Evolutionary conservation across 1,140 invertebrate genomes (phyloP).

Genomic region (Episyrphus balteatus): DNA sequence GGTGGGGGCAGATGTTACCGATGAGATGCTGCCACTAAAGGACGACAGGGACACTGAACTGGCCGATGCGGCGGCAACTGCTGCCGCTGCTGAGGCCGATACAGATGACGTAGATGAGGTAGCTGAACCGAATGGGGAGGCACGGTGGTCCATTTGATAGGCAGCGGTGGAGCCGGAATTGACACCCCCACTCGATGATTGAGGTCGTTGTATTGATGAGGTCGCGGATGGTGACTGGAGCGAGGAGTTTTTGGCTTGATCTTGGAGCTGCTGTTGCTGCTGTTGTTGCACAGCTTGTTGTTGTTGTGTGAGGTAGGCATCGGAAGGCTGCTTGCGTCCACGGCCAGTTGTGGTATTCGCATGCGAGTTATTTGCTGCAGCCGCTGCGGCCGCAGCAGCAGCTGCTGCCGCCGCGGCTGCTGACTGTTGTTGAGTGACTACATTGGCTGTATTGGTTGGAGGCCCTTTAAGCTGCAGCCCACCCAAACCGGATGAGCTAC

Average conservation of each 20-base stretch:
- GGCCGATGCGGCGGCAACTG: not conserved
- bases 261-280: conserved; percentile 20
- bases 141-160: no score
- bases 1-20: conserved; percentile 11
- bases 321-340: conserved; percentile 37
- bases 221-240: conserved; percentile 1
- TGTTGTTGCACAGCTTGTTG: conserved; percentile 23
- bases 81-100: not conserved
- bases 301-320: conserved; percentile 42
- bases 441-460: conserved; percentile 8
- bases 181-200: not conserved
- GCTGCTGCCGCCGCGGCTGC: conserved; percentile 16
- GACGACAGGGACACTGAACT: not conserved
- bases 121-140: not conserved
- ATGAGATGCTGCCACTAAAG: conserved; percentile 8
- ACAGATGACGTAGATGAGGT: not conserved
- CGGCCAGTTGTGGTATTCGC: not conserved
- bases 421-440: conserved; percentile 25
- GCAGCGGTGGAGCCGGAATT: no score
- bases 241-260: conserved; percentile 3
- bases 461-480: conserved; percentile 23
- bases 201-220: conserved; percentile 4
- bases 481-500: conserved; percentile 38
- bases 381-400: conserved; percentile 16
- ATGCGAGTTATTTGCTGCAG: not conserved